A percentile compares a stretch with the other conserved stretches of the same genome.
phyloP scores from a whole-genome alignment of 2,888 invertebrate species.

The Amblyteles armatorius region DNA sequence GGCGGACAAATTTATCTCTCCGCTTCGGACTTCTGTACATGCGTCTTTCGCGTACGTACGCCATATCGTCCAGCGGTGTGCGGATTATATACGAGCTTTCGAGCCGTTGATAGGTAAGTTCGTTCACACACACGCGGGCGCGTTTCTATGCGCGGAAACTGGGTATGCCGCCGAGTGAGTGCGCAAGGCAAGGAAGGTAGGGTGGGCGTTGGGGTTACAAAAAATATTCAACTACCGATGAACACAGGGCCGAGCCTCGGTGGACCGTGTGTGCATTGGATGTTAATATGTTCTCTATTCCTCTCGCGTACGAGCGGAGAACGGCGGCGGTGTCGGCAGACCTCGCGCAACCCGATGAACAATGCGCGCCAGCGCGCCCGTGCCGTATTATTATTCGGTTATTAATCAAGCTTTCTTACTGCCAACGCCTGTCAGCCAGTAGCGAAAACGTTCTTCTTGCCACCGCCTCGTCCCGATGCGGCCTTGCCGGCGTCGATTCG shows the following conservation, averaged over 20 bases:
- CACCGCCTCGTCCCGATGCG: constrained; percentile 63
- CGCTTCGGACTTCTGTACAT: constrained; percentile 29
- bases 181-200: constrained; percentile 42
- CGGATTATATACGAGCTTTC: constrained; percentile 49
- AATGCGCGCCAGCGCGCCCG: constrained; percentile 69
- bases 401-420: constrained; percentile 82
- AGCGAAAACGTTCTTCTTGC: constrained; percentile 77
- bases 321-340: constrained; percentile 17
- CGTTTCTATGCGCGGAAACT: constrained; percentile 12
- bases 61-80: constrained; percentile 3
- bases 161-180: constrained; percentile 10
- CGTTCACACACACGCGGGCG: not conserved
- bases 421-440: constrained; percentile 73
- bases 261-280: constrained; percentile 29
- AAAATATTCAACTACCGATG: constrained; percentile 49
- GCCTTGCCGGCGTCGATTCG: constrained; percentile 24
- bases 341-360: constrained; percentile 40
- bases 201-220: constrained; percentile 30
- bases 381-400: constrained; percentile 80
- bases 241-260: constrained; percentile 11
- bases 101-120: constrained; percentile 45
- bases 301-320: constrained; percentile 14
- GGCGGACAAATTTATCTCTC: constrained; percentile 56
- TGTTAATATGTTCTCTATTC: constrained; percentile 45
- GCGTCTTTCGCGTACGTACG: not conserved